A percentile compares a stretch with the other conserved stretches of the same genome.
Conservation (phyloP, 2,888 invertebrate species). For the Exocentrus adspersus region DNA sequence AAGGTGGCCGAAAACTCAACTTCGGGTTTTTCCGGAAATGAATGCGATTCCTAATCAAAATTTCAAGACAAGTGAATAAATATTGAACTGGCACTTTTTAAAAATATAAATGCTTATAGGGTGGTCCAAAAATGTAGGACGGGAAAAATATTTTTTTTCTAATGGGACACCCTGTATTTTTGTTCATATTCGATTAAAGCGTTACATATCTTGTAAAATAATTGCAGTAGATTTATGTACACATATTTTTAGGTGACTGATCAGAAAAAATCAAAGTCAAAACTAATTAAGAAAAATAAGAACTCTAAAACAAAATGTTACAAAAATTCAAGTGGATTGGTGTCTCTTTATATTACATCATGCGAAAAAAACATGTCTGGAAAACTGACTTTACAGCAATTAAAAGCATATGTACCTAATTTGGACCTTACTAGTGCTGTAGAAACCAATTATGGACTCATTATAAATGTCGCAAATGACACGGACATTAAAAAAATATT, state of each 20-base stretch:
- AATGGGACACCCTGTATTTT: too few relatives aligned
- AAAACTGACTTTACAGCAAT: constrained; percentile 32
- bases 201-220: too few relatives aligned
- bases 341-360: constrained; percentile 37
- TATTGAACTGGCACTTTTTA: too few relatives aligned
- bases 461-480: constrained; percentile 61
- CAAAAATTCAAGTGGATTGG: constrained; percentile 27
- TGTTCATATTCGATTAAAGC: too few relatives aligned
- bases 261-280: constrained; percentile 18
- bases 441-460: constrained; percentile 58
- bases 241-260: constrained; percentile 29
- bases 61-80: too few relatives aligned
- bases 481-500: constrained; percentile 62
- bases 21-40: too few relatives aligned
- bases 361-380: constrained; percentile 31
- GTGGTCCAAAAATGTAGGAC: too few relatives aligned
- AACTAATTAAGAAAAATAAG: constrained; percentile 21
- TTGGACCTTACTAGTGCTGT: constrained; percentile 38
- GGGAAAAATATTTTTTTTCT: too few relatives aligned
- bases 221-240: too few relatives aligned
- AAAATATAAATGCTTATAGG: too few relatives aligned
- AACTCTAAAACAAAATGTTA: constrained; percentile 24
- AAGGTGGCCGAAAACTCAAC: too few relatives aligned
- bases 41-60: too few relatives aligned
- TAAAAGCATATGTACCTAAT: constrained; percentile 39